Evolutionary conservation across 2,797 vertebrate species (phyloP), one percentile per base, ranked within the genome.

Genomic region (Ceyx erithaca): DNA sequence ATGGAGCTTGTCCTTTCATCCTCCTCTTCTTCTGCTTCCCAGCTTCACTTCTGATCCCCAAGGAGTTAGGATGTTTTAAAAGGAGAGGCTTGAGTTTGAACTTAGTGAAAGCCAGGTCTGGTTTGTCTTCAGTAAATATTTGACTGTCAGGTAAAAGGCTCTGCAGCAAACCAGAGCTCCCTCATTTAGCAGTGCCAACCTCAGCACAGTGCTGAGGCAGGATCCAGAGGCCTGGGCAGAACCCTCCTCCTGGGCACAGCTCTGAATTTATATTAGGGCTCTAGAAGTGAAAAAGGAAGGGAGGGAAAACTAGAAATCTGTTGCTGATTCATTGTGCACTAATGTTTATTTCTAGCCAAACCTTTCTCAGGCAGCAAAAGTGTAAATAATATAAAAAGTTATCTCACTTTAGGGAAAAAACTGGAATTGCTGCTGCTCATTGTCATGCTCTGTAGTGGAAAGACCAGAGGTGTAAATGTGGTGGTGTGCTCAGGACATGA

Each of bases 331-430:
- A 18, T 57, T 73, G 19, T 64, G 30, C 20, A 31, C 19, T 61
- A 64, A 86, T 28, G 8, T 40, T 75, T 30, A 59, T 30, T 6
- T 94, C 45, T 81, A 86, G 52, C 45, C 41, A 66, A 64, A 43
- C 9, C 52, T 84, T 83, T 75, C 55, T 68, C 57, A 71, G 40
- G 73, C 71, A 85, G 54, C 6, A n/a, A 51, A 87, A 91, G 40
- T 2, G 1, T 87, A 88, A 91, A 91, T 93, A 85, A 79, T 73
- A 43, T 92, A 81, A 93, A 90, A 80, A 28, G 22, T 89, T 68
- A 22, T 89, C 64, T 71, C 68, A 87, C 57, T 85, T 55, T 33
- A 82, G 35, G 20, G 6, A 58, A 64, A 70, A 79, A 76, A 51
- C 62, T 66, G 35, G 40, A 49, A 18, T 4, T 41, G 22, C n/a